Conservation (phyloP, 2,888 invertebrate genomes). For the Drosophila prostipennis region DNA sequence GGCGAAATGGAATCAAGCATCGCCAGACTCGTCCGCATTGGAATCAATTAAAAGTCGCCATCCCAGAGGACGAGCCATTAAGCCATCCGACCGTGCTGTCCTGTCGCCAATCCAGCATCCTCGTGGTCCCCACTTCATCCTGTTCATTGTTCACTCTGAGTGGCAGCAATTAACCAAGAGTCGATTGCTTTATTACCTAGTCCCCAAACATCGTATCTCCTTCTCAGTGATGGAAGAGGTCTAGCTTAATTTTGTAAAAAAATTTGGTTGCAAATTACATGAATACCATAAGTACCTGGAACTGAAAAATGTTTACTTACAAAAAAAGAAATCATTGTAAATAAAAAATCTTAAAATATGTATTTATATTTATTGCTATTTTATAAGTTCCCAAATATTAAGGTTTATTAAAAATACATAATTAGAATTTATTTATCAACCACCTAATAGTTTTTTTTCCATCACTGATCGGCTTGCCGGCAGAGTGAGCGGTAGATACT, state of each 20-base stretch:
- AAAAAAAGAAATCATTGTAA: no score
- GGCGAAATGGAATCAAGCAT: not conserved
- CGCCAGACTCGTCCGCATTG: not conserved
- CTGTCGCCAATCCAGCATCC: constrained; percentile 13
- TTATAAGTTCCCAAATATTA: no score
- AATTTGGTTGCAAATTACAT: no score
- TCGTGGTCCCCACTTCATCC: not conserved
- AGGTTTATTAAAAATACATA: not conserved
- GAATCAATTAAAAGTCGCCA: constrained; percentile 37
- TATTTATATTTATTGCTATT: not conserved
- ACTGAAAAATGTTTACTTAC: no score
- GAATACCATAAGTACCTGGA: no score
- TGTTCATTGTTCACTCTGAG: constrained; percentile 18
- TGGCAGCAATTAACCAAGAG: constrained; percentile 32
- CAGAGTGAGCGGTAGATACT: constrained; percentile 32
- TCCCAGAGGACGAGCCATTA: constrained; percentile 15
- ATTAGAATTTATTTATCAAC: not conserved
- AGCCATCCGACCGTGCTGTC: constrained; percentile 12
- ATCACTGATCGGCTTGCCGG: constrained; percentile 3
- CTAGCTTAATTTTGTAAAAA: no score
- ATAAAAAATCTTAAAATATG: not conserved
- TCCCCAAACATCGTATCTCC: constrained; percentile 2
- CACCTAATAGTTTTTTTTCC: no score
- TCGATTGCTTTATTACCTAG: constrained; percentile 64
- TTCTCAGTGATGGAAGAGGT: not conserved